These are phyloP conservation scores for Notolepis coatsorum DNA, from an alignment of 2,797 vertebrate species.

Conservation along the genomic window DNA sequence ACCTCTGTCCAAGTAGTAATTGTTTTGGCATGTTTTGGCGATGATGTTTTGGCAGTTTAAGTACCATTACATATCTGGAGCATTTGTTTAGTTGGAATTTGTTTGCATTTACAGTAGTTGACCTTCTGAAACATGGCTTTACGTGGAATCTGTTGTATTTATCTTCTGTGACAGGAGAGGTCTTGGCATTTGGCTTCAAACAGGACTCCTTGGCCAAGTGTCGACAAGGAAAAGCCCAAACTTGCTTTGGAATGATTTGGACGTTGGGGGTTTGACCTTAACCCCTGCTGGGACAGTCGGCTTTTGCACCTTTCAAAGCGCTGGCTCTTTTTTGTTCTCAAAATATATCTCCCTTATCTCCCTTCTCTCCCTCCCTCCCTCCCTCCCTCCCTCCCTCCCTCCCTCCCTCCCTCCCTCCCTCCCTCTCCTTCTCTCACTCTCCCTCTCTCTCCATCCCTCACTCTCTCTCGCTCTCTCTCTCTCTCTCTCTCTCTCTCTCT, in stretches of 20 bases:
- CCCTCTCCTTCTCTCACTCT: no score
- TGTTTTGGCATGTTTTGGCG: no score
- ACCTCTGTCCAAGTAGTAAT: not conserved
- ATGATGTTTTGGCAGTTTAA: not conserved
- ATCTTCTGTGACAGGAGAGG: constrained; percentile 44
- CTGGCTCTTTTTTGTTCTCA: no score
- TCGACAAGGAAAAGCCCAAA: constrained; percentile 49
- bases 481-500: no score
- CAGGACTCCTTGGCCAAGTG: constrained; percentile 44
- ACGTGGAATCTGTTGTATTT: constrained; percentile 36
- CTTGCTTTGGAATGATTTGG: constrained; percentile 31
- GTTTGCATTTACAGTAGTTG: not conserved
- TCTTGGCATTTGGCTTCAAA: constrained; percentile 38
- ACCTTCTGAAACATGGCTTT: not conserved
- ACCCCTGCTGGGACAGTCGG: constrained; percentile 8
- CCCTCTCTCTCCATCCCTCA: no score
- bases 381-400: no score
- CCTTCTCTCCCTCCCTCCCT: no score
- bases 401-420: no score
- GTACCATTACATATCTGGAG: not conserved
- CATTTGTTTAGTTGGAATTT: not conserved
- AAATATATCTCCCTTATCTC: no score
- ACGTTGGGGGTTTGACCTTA: no score
- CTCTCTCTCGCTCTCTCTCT: no score
- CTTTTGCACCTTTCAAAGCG: constrained; percentile 14